Conservation (phyloP, 2,113 vertebrate genomes). For the Phrynosoma platyrhinos region DNA sequence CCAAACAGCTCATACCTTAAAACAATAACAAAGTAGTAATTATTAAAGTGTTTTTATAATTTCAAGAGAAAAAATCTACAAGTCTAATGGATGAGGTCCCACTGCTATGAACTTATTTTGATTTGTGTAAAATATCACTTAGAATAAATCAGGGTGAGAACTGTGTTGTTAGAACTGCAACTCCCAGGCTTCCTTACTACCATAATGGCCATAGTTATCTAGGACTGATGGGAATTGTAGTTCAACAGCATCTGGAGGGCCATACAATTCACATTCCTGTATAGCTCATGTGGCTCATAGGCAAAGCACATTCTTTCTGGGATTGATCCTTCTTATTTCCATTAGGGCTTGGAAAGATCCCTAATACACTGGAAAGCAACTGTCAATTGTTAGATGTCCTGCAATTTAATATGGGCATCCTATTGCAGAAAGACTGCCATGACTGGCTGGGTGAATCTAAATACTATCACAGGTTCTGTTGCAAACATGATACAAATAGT, state of each 20-base stretch:
- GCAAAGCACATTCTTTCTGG: too few species aligned
- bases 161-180: neutral
- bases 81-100: neutral
- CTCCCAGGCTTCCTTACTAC: too few species aligned
- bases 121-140: neutral
- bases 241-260: too few species aligned
- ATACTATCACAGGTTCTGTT: too few species aligned
- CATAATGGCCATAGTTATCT: too few species aligned
- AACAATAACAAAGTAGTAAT: neutral
- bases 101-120: neutral
- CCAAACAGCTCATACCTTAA: neutral
- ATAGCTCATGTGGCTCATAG: neutral
- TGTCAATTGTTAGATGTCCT: neutral
- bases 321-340: neutral
- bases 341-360: neutral
- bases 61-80: too few species aligned
- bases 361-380: neutral
- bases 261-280: too few species aligned
- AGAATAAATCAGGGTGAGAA: neutral
- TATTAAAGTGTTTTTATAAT: fast-evolving
- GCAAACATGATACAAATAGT: too few species aligned
- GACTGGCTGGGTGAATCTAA: too few species aligned
- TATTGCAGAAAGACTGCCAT: too few species aligned
- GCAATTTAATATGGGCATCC: too few species aligned
- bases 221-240: too few species aligned